Evolutionary conservation across 1,140 invertebrate species (phyloP).

Genomic region (Sitobion miscanthi): DNA sequence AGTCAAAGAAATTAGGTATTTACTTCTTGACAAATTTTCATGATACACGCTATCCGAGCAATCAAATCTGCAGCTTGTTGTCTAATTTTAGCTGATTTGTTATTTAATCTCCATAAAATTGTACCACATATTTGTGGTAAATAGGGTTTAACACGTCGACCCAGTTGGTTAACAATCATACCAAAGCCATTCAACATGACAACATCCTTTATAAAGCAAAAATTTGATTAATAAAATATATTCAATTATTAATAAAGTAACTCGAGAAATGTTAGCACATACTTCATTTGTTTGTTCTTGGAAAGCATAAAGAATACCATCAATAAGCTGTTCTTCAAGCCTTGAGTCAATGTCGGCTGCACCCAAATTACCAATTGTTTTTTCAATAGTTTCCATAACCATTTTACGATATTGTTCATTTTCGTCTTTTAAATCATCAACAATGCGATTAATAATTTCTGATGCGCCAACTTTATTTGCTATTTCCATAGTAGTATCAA

Average conservation of each 20-base stretch:
- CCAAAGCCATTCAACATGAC: constrained; percentile 99
- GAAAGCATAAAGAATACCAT: constrained; percentile 99
- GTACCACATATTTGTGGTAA: constrained; percentile 99
- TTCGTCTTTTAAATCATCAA: constrained; percentile 99
- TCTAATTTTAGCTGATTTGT: constrained; percentile 98
- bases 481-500: constrained; percentile 99
- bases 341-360: constrained; percentile 97
- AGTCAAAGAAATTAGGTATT: constrained; percentile 59
- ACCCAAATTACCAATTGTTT: constrained; percentile 96
- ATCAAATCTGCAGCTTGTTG: constrained; percentile 99
- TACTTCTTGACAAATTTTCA: constrained; percentile 99
- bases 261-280: constrained; percentile 59
- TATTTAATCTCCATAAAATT: constrained; percentile 98
- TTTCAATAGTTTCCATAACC: constrained; percentile 99
- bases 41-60: constrained; percentile 96
- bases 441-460: constrained; percentile 97
- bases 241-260: neutral
- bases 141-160: constrained; percentile 97
- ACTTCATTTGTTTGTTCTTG: constrained; percentile 99
- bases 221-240: neutral
- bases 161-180: constrained; percentile 96
- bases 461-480: constrained; percentile 99
- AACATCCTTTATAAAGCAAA: constrained; percentile 76
- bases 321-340: constrained; percentile 97
- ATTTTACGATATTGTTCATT: constrained; percentile 99